Conservation (phyloP, 2,113 vertebrate genomes). For the Megaceryle torquata region DNA sequence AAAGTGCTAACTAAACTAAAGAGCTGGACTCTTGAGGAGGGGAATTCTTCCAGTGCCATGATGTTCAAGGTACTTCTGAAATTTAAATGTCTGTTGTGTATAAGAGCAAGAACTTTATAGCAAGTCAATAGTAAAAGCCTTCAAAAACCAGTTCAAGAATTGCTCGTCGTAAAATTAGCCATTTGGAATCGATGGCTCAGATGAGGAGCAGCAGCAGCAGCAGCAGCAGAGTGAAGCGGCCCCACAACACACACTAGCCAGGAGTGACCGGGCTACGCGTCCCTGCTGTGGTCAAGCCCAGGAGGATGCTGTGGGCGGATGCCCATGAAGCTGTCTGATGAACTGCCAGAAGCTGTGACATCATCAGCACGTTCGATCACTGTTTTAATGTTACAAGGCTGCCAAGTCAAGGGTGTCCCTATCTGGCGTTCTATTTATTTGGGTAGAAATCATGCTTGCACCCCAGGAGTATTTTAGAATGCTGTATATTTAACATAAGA, state of each 20-base stretch:
- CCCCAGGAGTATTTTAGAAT: not conserved
- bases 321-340: no score
- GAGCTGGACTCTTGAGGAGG: not conserved
- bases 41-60: not conserved
- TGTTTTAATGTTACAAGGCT: not conserved
- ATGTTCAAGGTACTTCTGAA: not conserved
- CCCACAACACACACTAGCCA: accelerated
- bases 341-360: not conserved
- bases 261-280: not conserved
- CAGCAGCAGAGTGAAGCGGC: not conserved
- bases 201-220: not conserved
- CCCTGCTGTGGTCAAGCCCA: not conserved
- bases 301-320: accelerated
- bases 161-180: not conserved
- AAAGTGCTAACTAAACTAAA: no score
- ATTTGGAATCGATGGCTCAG: accelerated
- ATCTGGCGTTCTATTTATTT: not conserved
- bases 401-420: not conserved
- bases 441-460: not conserved
- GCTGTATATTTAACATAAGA: accelerated
- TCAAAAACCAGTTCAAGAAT: not conserved
- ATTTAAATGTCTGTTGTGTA: not conserved
- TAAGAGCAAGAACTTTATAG: not conserved
- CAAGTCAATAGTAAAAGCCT: not conserved
- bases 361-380: accelerated